These are phyloP conservation scores for Megalurothrips usitatus DNA, from an alignment of 2,888 invertebrate genomes.

Conservation along the genomic window DNA sequence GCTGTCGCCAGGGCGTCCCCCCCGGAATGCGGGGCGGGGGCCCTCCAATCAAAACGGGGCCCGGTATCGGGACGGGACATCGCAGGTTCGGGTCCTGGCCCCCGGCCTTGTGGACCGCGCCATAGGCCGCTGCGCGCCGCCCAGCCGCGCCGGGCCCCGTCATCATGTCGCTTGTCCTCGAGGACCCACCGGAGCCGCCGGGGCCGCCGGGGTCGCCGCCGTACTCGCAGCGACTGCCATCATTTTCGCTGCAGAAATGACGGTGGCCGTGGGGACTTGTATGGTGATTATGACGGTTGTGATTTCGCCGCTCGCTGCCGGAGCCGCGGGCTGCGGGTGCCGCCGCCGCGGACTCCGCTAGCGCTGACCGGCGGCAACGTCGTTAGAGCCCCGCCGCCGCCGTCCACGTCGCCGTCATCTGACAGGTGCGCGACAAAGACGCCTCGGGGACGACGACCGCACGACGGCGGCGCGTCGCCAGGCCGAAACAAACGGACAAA, in stretches of 20 bases:
- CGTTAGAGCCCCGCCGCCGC: neutral
- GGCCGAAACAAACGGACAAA: neutral
- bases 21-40: neutral
- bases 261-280: no score
- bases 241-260: no score
- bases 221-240: no score
- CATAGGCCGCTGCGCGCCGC: no score
- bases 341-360: neutral
- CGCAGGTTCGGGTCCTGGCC: no score
- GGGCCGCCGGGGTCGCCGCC: no score
- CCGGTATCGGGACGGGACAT: neutral
- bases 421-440: neutral
- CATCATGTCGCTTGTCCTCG: no score
- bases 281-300: neutral
- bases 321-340: neutral
- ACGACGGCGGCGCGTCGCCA: conserved; percentile 20
- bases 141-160: neutral
- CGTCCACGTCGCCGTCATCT: no score
- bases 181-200: no score
- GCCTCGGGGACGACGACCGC: conserved; percentile 11
- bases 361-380: neutral
- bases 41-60: neutral
- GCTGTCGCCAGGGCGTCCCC: neutral
- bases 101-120: neutral
- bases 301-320: neutral